Evolutionary conservation across 2,113 vertebrate genomes (phyloP).

Genomic region (Scophthalmus maximus): DNA sequence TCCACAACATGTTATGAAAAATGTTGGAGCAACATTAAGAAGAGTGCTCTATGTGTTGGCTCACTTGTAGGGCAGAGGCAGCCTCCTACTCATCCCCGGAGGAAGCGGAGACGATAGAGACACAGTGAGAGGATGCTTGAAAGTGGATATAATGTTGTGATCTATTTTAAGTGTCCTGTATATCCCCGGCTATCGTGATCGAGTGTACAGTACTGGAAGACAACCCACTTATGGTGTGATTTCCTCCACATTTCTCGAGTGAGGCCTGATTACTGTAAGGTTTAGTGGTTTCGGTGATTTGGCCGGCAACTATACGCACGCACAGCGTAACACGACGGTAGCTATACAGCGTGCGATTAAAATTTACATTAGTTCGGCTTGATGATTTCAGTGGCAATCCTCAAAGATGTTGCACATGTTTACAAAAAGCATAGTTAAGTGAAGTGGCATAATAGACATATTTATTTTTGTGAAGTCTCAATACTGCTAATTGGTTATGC

Average conservation of each 20-base stretch:
- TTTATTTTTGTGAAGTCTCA: neutral
- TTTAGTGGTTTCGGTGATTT: neutral
- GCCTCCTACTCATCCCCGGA: conserved; percentile 60
- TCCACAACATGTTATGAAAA: conserved; percentile 59
- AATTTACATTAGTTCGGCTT: neutral
- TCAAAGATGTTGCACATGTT: neutral
- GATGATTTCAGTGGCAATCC: neutral
- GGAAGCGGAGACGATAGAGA: conserved; percentile 45
- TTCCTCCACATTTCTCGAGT: neutral
- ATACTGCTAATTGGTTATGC: neutral
- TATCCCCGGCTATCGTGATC: conserved; percentile 6
- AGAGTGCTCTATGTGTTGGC: conserved; percentile 38
- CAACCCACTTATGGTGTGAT: conserved; percentile 12
- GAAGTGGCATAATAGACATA: too few relatives aligned
- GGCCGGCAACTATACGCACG: neutral
- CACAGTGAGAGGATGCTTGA: conserved; percentile 18
- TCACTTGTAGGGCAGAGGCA: conserved; percentile 36
- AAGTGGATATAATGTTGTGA: conserved; percentile 23
- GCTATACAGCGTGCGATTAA: neutral
- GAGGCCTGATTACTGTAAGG: conserved; percentile 8
- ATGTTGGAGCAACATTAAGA: conserved; percentile 45
- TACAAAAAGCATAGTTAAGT: neutral
- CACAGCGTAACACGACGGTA: neutral
- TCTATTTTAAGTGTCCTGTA: conserved; percentile 43
- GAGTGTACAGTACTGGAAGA: conserved; percentile 29